A percentile compares a stretch with the other conserved stretches of the same genome.
These are phyloP conservation scores for Oncorhynchus clarkii DNA, from an alignment of 2,113 vertebrate species.

Conservation along the genomic window DNA sequence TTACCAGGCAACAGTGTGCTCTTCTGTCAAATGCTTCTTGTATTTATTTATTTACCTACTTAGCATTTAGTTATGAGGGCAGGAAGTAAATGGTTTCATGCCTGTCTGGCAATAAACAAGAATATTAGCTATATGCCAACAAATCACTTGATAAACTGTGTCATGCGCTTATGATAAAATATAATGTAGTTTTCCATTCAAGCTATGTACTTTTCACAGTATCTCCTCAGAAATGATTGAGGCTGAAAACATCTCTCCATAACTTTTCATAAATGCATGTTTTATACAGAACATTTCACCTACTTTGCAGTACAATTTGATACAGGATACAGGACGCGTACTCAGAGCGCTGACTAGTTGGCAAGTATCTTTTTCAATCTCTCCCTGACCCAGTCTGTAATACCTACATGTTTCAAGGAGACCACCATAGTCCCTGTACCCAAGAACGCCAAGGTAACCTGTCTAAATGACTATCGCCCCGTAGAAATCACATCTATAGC, in stretches of 20 bases:
- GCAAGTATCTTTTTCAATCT: no score
- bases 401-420: no score
- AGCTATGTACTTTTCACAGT: neutral
- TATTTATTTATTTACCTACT: slow-evolving; percentile 47
- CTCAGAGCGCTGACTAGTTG: no score
- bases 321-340: no score
- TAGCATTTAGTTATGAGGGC: slow-evolving; percentile 61
- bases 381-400: no score
- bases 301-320: neutral
- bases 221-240: neutral
- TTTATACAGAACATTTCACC: neutral
- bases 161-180: neutral
- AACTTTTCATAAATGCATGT: neutral
- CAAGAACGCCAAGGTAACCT: no score
- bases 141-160: neutral
- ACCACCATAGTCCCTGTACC: no score
- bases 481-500: no score
- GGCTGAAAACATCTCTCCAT: no score
- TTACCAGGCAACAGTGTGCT: slow-evolving; percentile 67
- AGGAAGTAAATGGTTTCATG: slow-evolving; percentile 65
- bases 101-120: slow-evolving; percentile 46
- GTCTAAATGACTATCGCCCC: no score
- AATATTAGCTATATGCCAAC: slow-evolving; percentile 17
- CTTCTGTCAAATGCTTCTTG: slow-evolving; percentile 44
- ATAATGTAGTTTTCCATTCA: neutral